Conservation (phyloP, 2,797 vertebrate genomes). For the Spinus olivaceus region DNA sequence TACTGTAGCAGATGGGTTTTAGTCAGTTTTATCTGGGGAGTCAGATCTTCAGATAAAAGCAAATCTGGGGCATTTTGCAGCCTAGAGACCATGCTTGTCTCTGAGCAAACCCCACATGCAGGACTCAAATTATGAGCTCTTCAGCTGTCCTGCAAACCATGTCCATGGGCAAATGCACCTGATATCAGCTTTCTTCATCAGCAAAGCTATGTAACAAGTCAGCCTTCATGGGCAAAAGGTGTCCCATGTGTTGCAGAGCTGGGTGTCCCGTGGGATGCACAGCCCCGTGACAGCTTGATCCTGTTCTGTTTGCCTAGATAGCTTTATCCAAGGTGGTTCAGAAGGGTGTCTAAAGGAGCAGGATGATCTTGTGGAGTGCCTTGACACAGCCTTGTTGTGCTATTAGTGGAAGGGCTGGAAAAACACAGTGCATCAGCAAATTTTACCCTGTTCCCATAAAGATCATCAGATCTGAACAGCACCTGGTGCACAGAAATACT, state of each 20-base stretch:
- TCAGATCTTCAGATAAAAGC: not conserved
- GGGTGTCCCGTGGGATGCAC: not conserved
- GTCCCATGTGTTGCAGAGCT: not conserved
- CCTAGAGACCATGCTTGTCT: not conserved
- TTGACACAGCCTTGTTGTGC: not conserved
- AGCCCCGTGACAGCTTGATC: not conserved
- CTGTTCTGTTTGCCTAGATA: not conserved
- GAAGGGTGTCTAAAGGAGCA: not conserved
- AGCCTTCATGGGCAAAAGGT: not conserved
- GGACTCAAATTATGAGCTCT: not conserved
- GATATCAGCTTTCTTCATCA: not conserved
- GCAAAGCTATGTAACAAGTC: not conserved
- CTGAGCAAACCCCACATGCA: not conserved
- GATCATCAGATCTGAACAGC: not conserved
- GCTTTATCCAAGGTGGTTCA: not conserved
- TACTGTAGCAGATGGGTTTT: not conserved
- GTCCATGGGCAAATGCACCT: not conserved
- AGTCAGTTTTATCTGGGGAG: not conserved
- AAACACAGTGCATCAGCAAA: not conserved
- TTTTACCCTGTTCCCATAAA: not conserved
- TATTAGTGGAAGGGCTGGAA: not conserved
- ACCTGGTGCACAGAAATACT: not conserved
- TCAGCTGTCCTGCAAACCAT: not conserved
- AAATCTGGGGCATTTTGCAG: not conserved
- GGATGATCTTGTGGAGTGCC: not conserved